These are phyloP conservation scores for Pseudolycoriella hygida DNA, from an alignment of 2,888 invertebrate species.

Conservation along the genomic window DNA sequence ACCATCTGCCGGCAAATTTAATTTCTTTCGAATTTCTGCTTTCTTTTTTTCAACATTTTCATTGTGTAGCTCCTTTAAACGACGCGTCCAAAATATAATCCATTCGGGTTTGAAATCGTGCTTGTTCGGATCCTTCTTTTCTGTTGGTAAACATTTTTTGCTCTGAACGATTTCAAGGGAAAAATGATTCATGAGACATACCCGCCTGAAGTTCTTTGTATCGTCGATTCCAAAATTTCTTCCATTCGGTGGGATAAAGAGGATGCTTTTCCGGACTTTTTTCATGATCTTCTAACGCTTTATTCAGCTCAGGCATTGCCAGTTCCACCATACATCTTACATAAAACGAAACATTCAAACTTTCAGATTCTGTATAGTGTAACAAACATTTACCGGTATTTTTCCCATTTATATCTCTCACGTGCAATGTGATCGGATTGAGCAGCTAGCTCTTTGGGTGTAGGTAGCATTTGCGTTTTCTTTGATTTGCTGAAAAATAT, in stretches of 20 bases:
- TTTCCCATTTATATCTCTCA: conserved; percentile 36
- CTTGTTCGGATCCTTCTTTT: conserved; percentile 45
- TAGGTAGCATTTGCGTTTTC: conserved; percentile 15
- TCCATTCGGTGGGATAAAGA: conserved; percentile 77
- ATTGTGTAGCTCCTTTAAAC: conserved; percentile 61
- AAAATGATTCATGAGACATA: conserved; percentile 12
- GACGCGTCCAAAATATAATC: conserved; percentile 69
- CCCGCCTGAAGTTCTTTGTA: conserved; percentile 61
- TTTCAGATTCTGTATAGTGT: too few species aligned
- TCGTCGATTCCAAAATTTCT: conserved; percentile 70
- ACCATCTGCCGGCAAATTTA: conserved; percentile 33
- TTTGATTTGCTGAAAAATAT: not conserved
- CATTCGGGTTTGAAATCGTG: conserved; percentile 81
- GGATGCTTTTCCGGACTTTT: conserved; percentile 81
- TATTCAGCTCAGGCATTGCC: conserved; percentile 33
- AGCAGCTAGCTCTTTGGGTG: conserved; percentile 23
- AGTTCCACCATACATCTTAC: conserved; percentile 22
- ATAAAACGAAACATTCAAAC: too few species aligned
- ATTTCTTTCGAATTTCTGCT: conserved; percentile 46
- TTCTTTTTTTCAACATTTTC: conserved; percentile 47
- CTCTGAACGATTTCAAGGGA: not conserved
- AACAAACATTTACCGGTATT: conserved; percentile 21
- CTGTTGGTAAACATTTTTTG: conserved; percentile 8
- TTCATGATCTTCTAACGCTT: conserved; percentile 53
- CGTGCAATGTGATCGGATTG: conserved; percentile 25